A percentile compares a stretch with the other conserved stretches of the same genome.
phyloP scores from a whole-genome alignment of 2,113 vertebrate species.

The Chamaetylas fuelleborni region DNA sequence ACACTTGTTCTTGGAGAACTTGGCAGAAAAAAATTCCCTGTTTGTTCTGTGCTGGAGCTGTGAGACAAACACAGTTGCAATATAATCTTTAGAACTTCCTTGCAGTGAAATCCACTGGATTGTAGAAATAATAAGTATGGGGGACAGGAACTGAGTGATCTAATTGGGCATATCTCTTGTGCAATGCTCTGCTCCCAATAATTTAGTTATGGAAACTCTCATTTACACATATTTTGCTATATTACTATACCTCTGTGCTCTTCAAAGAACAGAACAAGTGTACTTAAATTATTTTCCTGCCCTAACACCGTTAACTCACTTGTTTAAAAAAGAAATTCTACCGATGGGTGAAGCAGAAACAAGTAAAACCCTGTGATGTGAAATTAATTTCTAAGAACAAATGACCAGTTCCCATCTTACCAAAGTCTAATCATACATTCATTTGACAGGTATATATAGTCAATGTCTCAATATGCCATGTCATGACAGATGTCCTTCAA shows the following conservation, averaged over 20 bases:
- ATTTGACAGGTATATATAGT: background rate
- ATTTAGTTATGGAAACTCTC: background rate
- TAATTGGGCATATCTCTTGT: background rate
- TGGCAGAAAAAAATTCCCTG: background rate
- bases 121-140: background rate
- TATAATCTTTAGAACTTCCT: background rate
- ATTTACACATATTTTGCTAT: background rate
- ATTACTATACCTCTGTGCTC: background rate
- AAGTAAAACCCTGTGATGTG: background rate
- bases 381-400: background rate
- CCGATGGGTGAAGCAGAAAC: background rate
- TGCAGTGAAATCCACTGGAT: background rate
- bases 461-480: background rate
- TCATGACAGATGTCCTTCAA: slow-evolving; percentile 53
- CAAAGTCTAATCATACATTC: background rate
- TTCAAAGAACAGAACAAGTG: background rate
- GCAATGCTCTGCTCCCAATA: background rate
- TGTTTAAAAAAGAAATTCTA: background rate
- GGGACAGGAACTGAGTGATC: background rate
- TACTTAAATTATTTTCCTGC: background rate
- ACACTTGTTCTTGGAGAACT: background rate
- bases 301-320: background rate
- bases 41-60: background rate
- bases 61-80: background rate
- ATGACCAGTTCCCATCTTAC: background rate